Conservation (phyloP, 2,797 vertebrate species). For the Peromyscus attwateri region DNA sequence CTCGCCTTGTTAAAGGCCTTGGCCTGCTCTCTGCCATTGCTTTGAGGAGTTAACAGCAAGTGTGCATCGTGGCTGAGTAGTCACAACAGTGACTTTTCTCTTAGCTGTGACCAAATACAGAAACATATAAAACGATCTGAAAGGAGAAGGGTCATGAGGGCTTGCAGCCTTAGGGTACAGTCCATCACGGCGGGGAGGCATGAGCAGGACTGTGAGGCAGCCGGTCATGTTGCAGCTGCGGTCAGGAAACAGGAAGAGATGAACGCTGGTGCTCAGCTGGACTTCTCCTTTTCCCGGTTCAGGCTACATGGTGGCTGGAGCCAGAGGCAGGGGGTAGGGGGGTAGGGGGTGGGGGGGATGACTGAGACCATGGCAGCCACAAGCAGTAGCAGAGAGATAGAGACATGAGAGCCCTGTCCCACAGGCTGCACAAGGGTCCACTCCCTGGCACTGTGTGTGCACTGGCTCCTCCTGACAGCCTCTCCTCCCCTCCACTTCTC, state of each 20-base stretch:
- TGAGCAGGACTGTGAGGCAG: neutral
- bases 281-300: neutral
- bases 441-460: neutral
- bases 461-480: neutral
- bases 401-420: neutral
- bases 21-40: neutral
- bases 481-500: neutral
- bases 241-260: neutral
- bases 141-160: neutral
- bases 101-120: neutral
- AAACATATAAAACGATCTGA: neutral
- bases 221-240: neutral
- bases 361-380: neutral
- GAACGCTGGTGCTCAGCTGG: neutral
- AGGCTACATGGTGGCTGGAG: too few species aligned
- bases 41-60: neutral
- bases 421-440: neutral
- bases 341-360: too few species aligned
- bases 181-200: neutral
- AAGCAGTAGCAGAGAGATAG: neutral
- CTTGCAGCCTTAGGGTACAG: neutral
- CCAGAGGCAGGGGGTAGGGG: neutral
- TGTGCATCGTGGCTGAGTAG: accelerated
- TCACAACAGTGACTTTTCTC: neutral
- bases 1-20: neutral